A percentile compares a stretch with the other conserved stretches of the same genome.
These are phyloP conservation scores for Octodon degus DNA, from an alignment of 2,113 vertebrate genomes.

Conservation along the genomic window DNA sequence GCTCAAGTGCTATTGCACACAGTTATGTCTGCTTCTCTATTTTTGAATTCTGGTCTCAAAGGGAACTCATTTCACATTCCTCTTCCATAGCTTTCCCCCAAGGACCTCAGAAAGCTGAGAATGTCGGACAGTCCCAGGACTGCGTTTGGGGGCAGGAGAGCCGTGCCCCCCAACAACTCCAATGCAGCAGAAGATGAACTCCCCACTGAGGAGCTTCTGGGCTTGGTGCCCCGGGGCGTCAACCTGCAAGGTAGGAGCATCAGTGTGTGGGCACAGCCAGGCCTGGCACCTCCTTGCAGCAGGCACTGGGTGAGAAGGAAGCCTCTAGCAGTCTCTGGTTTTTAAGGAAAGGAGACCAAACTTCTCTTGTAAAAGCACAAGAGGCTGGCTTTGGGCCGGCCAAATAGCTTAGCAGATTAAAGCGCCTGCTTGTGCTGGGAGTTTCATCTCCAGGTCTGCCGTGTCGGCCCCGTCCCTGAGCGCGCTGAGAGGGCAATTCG, in stretches of 20 bases:
- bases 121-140: conserved; percentile 82
- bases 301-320: neutral
- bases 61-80: neutral
- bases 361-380: neutral
- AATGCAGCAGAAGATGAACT: conserved; percentile 89
- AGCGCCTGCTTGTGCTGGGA: too few species aligned
- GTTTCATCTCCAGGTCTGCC: too few species aligned
- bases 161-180: conserved; percentile 86
- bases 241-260: conserved; percentile 87
- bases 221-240: conserved; percentile 86
- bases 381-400: neutral
- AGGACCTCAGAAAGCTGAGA: conserved; percentile 38
- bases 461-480: too few species aligned
- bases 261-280: neutral
- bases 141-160: conserved; percentile 88
- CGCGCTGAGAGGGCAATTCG: too few species aligned
- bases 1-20: neutral
- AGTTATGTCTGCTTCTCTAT: conserved; percentile 44
- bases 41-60: conserved; percentile 33
- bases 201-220: conserved; percentile 90
- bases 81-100: neutral
- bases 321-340: neutral
- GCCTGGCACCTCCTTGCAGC: too few species aligned
- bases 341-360: neutral
- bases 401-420: too few species aligned